Percentiles rank a stretch among this genome's conserved stretches.
Conservation (phyloP, 2,113 vertebrate genomes). For the Merops nubicus region DNA sequence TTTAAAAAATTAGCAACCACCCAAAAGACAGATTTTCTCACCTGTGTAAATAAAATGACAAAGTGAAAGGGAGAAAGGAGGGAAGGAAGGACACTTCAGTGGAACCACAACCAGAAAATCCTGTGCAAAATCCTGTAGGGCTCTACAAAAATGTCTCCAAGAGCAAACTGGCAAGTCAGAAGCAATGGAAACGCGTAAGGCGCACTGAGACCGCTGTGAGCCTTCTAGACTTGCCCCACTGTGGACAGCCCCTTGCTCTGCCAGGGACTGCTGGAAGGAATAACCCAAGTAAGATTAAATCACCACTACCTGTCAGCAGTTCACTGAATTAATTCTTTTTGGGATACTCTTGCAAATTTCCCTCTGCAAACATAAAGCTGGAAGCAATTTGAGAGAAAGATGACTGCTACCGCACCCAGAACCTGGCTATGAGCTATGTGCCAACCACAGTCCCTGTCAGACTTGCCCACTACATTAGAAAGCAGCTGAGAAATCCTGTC, state of each 20-base stretch:
- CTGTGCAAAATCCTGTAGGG: neutral
- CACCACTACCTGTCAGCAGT: neutral
- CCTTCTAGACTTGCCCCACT: fast-evolving
- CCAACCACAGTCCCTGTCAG: neutral
- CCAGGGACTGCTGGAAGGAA: neutral
- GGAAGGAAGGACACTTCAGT: neutral
- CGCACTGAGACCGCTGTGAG: fast-evolving
- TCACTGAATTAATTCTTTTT: neutral
- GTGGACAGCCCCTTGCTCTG: neutral
- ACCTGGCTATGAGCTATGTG: neutral
- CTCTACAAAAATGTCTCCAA: neutral
- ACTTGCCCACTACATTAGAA: neutral
- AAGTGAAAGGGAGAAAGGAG: neutral
- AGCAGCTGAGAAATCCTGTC: neutral
- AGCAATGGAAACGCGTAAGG: fast-evolving
- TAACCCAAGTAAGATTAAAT: neutral
- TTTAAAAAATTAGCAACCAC: neutral
- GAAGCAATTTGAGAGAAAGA: neutral
- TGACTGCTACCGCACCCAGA: neutral
- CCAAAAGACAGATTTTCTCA: neutral
- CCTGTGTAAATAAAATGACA: neutral
- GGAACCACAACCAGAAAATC: neutral
- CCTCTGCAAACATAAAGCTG: neutral
- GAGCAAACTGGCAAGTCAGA: neutral
- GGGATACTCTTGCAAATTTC: neutral